phyloP scores from a whole-genome alignment of 2,888 invertebrate genomes.

The Auanema sp. region DNA sequence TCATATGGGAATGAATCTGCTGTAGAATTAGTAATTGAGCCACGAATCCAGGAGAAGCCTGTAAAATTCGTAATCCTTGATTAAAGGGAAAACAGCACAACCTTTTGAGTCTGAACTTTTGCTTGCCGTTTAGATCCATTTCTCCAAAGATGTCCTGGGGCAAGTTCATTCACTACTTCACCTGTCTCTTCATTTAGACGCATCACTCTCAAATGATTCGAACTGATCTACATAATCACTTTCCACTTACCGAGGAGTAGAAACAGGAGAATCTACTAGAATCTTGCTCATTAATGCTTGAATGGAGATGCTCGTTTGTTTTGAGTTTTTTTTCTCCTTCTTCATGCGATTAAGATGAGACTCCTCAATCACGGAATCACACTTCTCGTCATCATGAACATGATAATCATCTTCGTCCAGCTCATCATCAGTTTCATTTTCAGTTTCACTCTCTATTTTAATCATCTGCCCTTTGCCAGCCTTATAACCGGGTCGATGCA shows the following conservation, averaged over 20 bases:
- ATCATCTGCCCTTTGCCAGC: conserved; percentile 26
- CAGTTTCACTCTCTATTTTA: conserved; percentile 18
- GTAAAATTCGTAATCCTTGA: background rate
- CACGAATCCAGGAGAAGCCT: conserved; percentile 35
- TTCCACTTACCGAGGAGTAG: conserved; percentile 12
- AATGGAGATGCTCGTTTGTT: conserved; percentile 9
- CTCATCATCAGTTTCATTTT: conserved; percentile 17
- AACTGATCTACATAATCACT: background rate
- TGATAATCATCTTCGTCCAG: conserved; percentile 28
- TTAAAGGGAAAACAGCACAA: background rate
- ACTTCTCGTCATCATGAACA: conserved; percentile 25
- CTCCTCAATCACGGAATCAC: conserved; percentile 19
- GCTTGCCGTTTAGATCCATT: conserved; percentile 7
- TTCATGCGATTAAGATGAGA: conserved; percentile 23
- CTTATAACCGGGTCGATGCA: conserved; percentile 43
- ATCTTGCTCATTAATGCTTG: conserved; percentile 12
- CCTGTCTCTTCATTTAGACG: conserved; percentile 12
- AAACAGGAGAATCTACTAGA: conserved; percentile 10
- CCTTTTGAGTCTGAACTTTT: background rate
- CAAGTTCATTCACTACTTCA: background rate
- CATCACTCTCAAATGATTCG: background rate
- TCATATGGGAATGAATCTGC: conserved; percentile 43
- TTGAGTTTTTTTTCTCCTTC: conserved; percentile 20
- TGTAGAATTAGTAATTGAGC: conserved; percentile 47
- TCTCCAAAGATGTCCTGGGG: conserved; percentile 11